Evolutionary conservation across 2,797 vertebrate genomes (phyloP).

Genomic region (Betta splendens): DNA sequence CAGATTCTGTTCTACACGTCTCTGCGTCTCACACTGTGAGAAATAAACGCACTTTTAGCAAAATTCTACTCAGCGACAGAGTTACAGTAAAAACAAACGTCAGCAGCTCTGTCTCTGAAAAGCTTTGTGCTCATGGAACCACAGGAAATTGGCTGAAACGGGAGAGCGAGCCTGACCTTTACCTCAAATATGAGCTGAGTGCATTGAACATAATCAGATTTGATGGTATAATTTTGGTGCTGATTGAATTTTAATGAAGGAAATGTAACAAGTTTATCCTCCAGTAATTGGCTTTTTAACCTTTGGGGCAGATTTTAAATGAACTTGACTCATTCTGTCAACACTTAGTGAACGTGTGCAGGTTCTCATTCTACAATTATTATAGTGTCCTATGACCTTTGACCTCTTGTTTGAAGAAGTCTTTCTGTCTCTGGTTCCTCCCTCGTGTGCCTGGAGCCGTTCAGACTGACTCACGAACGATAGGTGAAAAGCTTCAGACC

Average conservation of each 20-base stretch:
- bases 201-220: constrained; percentile 32
- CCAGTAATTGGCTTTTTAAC: constrained; percentile 45
- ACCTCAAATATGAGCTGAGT: constrained; percentile 19
- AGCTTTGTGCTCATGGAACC: not conserved
- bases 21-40: constrained; percentile 4
- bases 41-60: constrained; percentile 18
- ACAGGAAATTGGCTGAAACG: not conserved
- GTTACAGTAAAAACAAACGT: constrained; percentile 22
- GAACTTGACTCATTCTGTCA: constrained; percentile 6
- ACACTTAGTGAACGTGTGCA: not conserved
- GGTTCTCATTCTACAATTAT: no score
- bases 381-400: no score
- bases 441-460: no score
- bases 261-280: constrained; percentile 42
- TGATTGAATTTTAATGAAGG: constrained; percentile 53
- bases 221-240: constrained; percentile 29
- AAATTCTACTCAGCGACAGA: constrained; percentile 35
- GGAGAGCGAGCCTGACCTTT: constrained; percentile 38
- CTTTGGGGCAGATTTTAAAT: constrained; percentile 25
- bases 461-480: no score
- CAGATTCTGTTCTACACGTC: constrained; percentile 35
- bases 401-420: constrained; percentile 10
- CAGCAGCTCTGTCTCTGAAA: not conserved
- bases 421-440: no score
- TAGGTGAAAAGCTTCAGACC: no score